Evolutionary conservation across 2,888 invertebrate genomes (phyloP), one percentile per base, ranked within the genome.

Genomic region (Sclerodermus sp.): DNA sequence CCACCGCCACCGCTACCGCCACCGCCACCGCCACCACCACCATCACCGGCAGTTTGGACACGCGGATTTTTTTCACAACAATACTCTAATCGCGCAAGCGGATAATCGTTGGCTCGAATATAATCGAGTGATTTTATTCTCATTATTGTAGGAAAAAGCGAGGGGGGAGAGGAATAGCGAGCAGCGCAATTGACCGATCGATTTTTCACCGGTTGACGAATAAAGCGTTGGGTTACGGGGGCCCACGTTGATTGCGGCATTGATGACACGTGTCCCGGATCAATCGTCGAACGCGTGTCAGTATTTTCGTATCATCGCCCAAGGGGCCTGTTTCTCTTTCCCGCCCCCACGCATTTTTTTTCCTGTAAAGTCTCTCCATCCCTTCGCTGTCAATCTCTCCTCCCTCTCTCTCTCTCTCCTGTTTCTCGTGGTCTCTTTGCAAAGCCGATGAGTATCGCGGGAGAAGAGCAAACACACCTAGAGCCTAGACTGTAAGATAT

Each of bases 251-350:
- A 76, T 76, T 76, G 77, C 71, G 62, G 75, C 73, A 77, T 76
- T 75, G 74, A 77, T 50, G 73, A 66, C 74, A 75, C 77, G 77
- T 76, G 77, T 63, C 67, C 50, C 62, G 71, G 77, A 77, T 77
- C 77, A 77, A 74, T 75, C 71, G 71, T 62, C 64, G 60, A 67
- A 59, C 77, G 76, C 75, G 76, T 76, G 77, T 67, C 70, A 68
- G 62, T 76, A 74, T 76, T 77, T 76, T 75, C 71, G 71, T 75
- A 75, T 74, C 74, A 73, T 73, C 74, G 73, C 67, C 66, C 60
- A 51, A 62, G 63, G 59, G 66, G 53, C 59, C 58, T 58, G 47
- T 44, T 32, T 38, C 37, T 44, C 31, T 30, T 47, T 15, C 34
- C 2, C 32, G 1, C 2, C 32, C 37, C 13, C 38, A 32, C 36